These are phyloP conservation scores for Acanthosepion esculentum DNA, from an alignment of 2,888 invertebrate genomes.

Conservation along the genomic window DNA sequence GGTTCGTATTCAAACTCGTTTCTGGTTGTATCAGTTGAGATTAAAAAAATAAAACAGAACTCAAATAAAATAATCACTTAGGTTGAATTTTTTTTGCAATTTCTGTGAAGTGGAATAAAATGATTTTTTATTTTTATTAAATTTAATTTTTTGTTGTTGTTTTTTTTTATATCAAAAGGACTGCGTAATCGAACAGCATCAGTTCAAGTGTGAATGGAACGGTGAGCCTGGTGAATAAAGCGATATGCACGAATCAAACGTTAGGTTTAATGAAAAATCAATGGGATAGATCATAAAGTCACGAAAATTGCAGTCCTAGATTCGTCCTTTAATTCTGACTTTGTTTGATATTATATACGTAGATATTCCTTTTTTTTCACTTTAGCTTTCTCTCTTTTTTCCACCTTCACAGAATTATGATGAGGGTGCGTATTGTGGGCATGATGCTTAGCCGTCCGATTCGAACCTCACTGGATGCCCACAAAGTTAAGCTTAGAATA, in stretches of 20 bases:
- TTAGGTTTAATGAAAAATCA: constrained; percentile 8
- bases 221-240: not conserved
- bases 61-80: not conserved
- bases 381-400: too few relatives aligned
- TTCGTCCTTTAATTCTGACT: too few relatives aligned
- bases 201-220: not conserved
- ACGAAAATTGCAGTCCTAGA: too few relatives aligned
- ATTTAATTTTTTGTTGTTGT: not conserved
- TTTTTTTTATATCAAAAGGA: not conserved
- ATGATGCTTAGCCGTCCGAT: too few relatives aligned
- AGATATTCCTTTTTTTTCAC: not conserved
- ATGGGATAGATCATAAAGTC: not conserved
- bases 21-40: not conserved
- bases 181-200: not conserved
- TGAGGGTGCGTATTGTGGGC: too few relatives aligned
- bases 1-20: not conserved
- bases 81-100: not conserved
- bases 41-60: not conserved
- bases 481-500: too few relatives aligned
- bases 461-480: too few relatives aligned
- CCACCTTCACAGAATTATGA: too few relatives aligned
- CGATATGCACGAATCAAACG: not conserved
- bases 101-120: constrained; percentile 20
- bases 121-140: not conserved
- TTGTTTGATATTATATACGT: not conserved